Percentiles rank a stretch among this genome's conserved stretches.
Conservation (phyloP, 2,113 vertebrate species). For the Ictidomys tridecemlineatus region DNA sequence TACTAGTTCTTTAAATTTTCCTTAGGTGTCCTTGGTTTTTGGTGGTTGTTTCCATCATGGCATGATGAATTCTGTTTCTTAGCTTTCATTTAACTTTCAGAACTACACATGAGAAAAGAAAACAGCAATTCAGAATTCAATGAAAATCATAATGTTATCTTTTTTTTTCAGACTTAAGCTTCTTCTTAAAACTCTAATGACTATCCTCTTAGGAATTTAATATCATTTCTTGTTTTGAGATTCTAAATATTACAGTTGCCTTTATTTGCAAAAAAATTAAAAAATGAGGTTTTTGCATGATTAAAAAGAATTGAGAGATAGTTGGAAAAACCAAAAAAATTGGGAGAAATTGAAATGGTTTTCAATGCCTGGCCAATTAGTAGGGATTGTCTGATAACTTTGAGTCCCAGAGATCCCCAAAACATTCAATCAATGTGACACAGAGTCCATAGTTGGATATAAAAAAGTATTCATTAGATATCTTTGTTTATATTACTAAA, state of each 20-base stretch:
- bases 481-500: neutral
- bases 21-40: neutral
- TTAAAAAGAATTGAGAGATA: neutral
- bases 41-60: neutral
- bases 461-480: neutral
- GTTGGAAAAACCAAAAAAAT: neutral
- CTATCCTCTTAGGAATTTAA: neutral
- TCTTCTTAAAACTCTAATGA: neutral
- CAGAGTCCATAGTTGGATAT: neutral
- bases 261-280: neutral
- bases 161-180: neutral
- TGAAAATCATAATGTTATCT: neutral
- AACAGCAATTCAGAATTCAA: neutral
- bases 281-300: neutral
- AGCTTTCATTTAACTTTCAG: neutral
- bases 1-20: neutral
- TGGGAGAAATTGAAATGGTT: neutral
- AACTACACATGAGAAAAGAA: neutral
- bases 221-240: no score
- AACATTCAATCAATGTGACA: neutral
- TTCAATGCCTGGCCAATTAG: neutral
- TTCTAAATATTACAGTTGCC: neutral
- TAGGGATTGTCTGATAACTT: neutral
- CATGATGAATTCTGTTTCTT: neutral
- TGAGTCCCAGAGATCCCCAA: neutral